Base-by-base conservation (phyloP, 1,140 invertebrate species). In the Drosophila mayri region DNA sequence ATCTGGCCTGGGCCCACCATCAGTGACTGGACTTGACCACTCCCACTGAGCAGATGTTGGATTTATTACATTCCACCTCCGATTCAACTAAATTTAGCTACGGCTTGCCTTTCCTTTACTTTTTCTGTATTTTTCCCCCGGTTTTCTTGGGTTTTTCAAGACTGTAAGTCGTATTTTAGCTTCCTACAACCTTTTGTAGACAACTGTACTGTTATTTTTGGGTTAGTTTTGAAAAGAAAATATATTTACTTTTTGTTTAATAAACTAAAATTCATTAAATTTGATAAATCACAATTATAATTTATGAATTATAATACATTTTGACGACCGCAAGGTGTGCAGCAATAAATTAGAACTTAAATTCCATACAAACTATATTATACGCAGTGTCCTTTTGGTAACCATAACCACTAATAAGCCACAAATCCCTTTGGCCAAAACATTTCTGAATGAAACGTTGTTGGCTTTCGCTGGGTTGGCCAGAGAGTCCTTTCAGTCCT, bases 11-110 rank as follows among this genome's bases (percentile, higher is more conserved):
- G 61, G 16, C 16, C 35, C 35, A 16, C 25, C 25, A 12, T 14
- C 38, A 61, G 28, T 41, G 25, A 32, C 37, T 61, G 61, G 18
- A 46, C 25, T 22, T 30, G 16, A 7, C 28, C 62, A 65, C 62
- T 40, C 62, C 62, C 57, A 12, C 28, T 2, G n/a, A 44, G 46
- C 60, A 66, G 66, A 66, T 68, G 61, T n/a, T n/a, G 47, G 32
- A 70, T 70, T 67, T 70, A 70, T 67, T 54, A 52, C 63, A 52
- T 67, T 55, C 38, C 66, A 55, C 65, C 25, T 64, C 50, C 61
- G 22, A 30, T 44, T 22, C n/a, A n/a, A 44, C 14, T 67, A 44
- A 67, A 46, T 70, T 41, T 55, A 55, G 38, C 12, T 22, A 8
- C 4, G 32, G 12, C 46, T 25, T 32, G 22, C 32, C 28, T 7